Percentiles rank a stretch among this genome's conserved stretches.
Conservation (phyloP, 2,113 vertebrate genomes). For the Lanius ludovicianus region DNA sequence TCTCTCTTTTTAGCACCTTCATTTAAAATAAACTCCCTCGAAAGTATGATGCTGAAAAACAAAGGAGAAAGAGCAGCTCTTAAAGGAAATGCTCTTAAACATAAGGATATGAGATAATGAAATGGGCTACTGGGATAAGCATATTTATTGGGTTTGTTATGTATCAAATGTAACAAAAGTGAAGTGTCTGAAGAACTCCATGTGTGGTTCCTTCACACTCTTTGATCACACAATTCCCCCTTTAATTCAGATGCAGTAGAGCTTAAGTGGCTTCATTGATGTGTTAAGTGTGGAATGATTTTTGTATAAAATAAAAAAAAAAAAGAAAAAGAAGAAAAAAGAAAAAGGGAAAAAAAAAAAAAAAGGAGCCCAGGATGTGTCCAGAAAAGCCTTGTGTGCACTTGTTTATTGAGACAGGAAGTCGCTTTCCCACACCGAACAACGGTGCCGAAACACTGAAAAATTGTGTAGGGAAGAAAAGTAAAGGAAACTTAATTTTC, state of each 20-base stretch:
- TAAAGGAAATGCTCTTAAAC: slow-evolving; percentile 64
- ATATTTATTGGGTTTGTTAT: slow-evolving; percentile 81
- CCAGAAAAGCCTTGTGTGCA: slow-evolving; percentile 76
- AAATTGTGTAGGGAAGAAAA: slow-evolving; percentile 76
- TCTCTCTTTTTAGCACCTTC: slow-evolving; percentile 17
- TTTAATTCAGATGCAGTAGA: slow-evolving; percentile 88
- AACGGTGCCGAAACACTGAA: slow-evolving; percentile 76
- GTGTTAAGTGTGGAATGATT: slow-evolving; percentile 91
- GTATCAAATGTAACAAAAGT: slow-evolving; percentile 83
- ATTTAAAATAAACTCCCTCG: slow-evolving; percentile 20
- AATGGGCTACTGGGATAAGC: slow-evolving; percentile 75
- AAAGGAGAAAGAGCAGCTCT: slow-evolving; percentile 8
- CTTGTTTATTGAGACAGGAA: slow-evolving; percentile 86
- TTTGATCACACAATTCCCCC: slow-evolving; percentile 91
- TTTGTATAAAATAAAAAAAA: slow-evolving; percentile 81
- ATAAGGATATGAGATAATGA: slow-evolving; percentile 76
- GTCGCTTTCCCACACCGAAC: slow-evolving; percentile 88
- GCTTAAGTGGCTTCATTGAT: slow-evolving; percentile 87
- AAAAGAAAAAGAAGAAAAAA: no score
- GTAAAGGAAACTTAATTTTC: slow-evolving; percentile 81
- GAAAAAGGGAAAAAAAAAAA: slow-evolving; percentile 11
- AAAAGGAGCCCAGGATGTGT: slow-evolving; percentile 73
- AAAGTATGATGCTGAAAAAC: slow-evolving; percentile 1
- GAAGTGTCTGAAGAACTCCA: slow-evolving; percentile 78
- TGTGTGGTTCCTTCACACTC: slow-evolving; percentile 87